Evolutionary conservation across 1,140 invertebrate species (phyloP), one percentile per base, ranked within the genome.

Genomic region (Steinernema feltiae): DNA sequence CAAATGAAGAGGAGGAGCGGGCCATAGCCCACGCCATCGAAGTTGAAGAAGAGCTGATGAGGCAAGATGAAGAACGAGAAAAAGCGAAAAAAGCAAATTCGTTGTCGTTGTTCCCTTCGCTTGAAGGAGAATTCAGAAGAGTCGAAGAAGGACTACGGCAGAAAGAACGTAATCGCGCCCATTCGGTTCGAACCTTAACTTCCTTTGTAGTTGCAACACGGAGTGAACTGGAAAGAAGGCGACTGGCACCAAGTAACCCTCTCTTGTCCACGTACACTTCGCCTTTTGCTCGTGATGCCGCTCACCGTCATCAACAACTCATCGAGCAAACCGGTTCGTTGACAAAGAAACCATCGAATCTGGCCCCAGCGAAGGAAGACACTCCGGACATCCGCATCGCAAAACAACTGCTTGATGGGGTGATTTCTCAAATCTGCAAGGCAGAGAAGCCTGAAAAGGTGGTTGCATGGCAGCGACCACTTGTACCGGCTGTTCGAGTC

Each of bases 1-100:
- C 35, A 31, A 79, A 79, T 32, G 78, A 79, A 27, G 78, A 79
- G 35, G 78, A 79, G 63, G 78, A 79, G 24, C 48, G 78, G 29
- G 78, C 78, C 27, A 78, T 79, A 69, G 71, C 78, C 46, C 77
- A 79, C n/a, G 78, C 78, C 18, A 79, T 79, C 27, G 78, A 76
- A 0, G 48, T 69, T 27, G 78, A 79, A 32, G 78, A 79, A 32
- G 78, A 79, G 29, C 31, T 73, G 30, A 79, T 79, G 78, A 24
- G 72, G 30, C 32, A 41, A 29, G 78, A 79, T 32, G 78, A 70
- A 29, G 21, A 74, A 7, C 1, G 3, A 15, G 71, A 75, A 1
- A 72, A 17, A 29, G 18, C n/a, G 15, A 12, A 73, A 48, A 1
- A 1, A 12, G 12, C 53, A n/a, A 63, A 63, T 27, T 63, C 53